phyloP scores from a whole-genome alignment of 2,113 vertebrate genomes.

The Tyto alba region DNA sequence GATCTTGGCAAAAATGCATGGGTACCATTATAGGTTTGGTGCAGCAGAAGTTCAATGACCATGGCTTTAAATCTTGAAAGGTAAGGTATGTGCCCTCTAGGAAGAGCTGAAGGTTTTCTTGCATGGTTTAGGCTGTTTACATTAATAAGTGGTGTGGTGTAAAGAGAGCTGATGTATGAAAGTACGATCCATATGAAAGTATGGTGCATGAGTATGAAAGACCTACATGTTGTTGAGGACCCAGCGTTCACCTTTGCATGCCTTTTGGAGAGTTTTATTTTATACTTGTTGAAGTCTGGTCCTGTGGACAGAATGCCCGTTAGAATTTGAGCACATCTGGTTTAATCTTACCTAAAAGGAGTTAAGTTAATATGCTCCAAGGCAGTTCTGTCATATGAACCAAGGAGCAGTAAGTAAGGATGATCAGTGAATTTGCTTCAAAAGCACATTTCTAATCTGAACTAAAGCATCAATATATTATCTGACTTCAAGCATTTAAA shows the following conservation, averaged over 20 bases:
- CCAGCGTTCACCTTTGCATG: neutral
- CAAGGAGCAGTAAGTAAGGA: neutral
- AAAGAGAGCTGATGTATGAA: neutral
- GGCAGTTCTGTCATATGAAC: neutral
- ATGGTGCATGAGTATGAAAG: neutral
- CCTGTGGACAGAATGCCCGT: neutral
- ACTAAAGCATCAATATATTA: neutral
- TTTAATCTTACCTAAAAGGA: neutral
- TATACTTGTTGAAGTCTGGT: neutral
- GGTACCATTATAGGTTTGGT: neutral
- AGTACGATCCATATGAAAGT: no score
- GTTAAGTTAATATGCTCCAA: neutral
- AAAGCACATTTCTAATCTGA: constrained; percentile 26
- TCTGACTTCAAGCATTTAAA: neutral
- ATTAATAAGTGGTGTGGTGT: neutral
- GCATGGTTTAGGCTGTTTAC: neutral
- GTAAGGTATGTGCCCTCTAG: neutral
- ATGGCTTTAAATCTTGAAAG: neutral
- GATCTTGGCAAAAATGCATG: neutral
- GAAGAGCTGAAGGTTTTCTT: neutral
- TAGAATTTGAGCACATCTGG: neutral
- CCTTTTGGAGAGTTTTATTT: neutral
- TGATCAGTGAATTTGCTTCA: constrained; percentile 1
- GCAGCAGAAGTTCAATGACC: neutral
- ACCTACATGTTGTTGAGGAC: rapidly evolving